Conservation (phyloP, 1,140 invertebrate genomes). For the Tetramorium simillimum region DNA sequence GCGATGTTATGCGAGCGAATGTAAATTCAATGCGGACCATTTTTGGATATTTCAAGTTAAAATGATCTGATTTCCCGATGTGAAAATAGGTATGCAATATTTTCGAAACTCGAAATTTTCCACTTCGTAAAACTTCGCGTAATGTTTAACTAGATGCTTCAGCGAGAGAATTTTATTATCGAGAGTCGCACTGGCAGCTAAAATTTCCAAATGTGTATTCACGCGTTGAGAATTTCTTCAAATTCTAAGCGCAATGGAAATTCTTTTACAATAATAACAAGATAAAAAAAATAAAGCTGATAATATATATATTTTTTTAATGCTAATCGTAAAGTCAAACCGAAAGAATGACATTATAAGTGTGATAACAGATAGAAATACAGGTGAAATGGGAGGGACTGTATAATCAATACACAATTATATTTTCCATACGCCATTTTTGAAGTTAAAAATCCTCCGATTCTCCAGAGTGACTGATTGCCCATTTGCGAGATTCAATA, state of each 20-base stretch:
- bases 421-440: conserved; percentile 1
- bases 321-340: background rate
- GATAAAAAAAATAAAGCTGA: background rate
- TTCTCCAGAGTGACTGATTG: conserved; percentile 27
- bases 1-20: background rate
- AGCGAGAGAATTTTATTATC: conserved; percentile 12
- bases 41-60: background rate
- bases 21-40: background rate
- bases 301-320: background rate
- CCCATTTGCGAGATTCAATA: conserved; percentile 42
- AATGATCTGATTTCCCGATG: conserved; percentile 8
- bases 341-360: background rate
- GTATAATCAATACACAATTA: conserved; percentile 24
- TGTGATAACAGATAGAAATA: background rate
- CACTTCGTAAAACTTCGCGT: background rate
- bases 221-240: background rate
- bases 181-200: background rate
- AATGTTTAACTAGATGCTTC: conserved; percentile 6
- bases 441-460: background rate
- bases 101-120: conserved; percentile 24
- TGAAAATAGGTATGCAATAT: conserved; percentile 26
- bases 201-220: background rate
- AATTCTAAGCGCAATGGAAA: background rate
- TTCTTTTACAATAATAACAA: background rate
- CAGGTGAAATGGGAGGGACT: background rate